Conservation (phyloP, 2,797 vertebrate species). For the Betta splendens region DNA sequence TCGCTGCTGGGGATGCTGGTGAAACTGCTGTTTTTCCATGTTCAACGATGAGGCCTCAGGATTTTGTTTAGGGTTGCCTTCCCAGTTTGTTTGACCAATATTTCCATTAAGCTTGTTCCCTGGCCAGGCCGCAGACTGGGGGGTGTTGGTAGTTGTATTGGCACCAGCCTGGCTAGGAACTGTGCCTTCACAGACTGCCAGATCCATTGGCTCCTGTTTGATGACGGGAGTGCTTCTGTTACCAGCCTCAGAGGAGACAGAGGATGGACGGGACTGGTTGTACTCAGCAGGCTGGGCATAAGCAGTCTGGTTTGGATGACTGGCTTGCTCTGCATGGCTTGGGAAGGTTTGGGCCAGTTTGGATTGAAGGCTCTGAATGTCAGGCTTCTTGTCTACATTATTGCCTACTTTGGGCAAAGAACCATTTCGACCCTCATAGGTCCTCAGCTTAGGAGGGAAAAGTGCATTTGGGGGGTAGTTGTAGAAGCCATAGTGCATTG, state of each 20-base stretch:
- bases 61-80: slow-evolving; percentile 63
- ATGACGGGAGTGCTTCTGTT: slow-evolving; percentile 81
- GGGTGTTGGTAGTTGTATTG: slow-evolving; percentile 66
- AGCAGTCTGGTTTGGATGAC: slow-evolving; percentile 58
- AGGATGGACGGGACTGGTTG: slow-evolving; percentile 71
- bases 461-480: slow-evolving; percentile 88
- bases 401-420: slow-evolving; percentile 75
- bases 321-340: slow-evolving; percentile 60
- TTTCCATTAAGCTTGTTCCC: slow-evolving; percentile 84
- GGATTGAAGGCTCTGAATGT: slow-evolving; percentile 84
- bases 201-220: slow-evolving; percentile 92
- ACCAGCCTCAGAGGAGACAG: slow-evolving; percentile 70
- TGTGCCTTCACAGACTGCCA: slow-evolving; percentile 74
- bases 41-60: slow-evolving; percentile 63
- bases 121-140: slow-evolving; percentile 79
- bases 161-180: slow-evolving; percentile 55
- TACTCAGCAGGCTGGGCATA: slow-evolving; percentile 62
- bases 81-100: slow-evolving; percentile 81
- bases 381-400: slow-evolving; percentile 87
- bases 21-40: slow-evolving; percentile 73
- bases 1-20: slow-evolving; percentile 73
- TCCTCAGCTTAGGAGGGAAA: slow-evolving; percentile 89
- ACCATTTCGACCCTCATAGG: slow-evolving; percentile 82
- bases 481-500: slow-evolving; percentile 89
- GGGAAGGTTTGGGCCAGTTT: slow-evolving; percentile 80